Evolutionary conservation across 2,797 vertebrate species (phyloP).

Genomic region (Argentina silus): DNA sequence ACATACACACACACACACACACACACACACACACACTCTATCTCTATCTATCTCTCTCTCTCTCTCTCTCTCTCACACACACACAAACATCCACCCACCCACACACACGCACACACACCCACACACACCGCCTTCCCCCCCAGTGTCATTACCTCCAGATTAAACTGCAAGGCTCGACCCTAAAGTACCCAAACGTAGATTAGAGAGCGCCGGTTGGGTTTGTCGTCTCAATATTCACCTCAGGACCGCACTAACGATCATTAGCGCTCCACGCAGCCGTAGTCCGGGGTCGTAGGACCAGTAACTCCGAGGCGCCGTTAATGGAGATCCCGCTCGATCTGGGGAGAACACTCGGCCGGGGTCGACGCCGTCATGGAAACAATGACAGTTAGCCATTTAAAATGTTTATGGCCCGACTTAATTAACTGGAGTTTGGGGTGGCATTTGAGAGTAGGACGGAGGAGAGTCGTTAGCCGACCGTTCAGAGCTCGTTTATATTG

Average conservation of each 20-base stretch:
- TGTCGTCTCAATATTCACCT: not conserved
- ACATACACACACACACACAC: too few relatives aligned
- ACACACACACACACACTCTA: too few relatives aligned
- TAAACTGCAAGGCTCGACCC: conserved; percentile 50
- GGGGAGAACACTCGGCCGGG: conserved; percentile 46
- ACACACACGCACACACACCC: too few relatives aligned
- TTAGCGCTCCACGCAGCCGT: conserved; percentile 49
- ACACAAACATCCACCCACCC: too few relatives aligned
- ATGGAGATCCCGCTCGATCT: conserved; percentile 66
- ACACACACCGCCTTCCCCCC: too few relatives aligned
- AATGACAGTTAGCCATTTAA: conserved; percentile 57
- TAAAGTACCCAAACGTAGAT: conserved; percentile 18
- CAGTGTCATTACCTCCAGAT: conserved; percentile 26
- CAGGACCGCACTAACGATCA: conserved; percentile 50
- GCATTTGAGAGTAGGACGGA: not conserved
- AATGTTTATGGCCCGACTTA: conserved; percentile 59
- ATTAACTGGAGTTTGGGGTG: conserved; percentile 41
- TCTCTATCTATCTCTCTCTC: too few relatives aligned
- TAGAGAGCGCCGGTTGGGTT: conserved; percentile 31
- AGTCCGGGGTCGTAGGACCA: conserved; percentile 52
- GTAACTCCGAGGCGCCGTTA: conserved; percentile 52
- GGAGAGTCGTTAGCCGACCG: not conserved
- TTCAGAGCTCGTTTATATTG: not conserved
- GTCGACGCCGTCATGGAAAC: conserved; percentile 44
- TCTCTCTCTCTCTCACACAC: too few relatives aligned